Evolutionary conservation across 2,888 invertebrate species (phyloP).

Genomic region (Adelphocoris suturalis): DNA sequence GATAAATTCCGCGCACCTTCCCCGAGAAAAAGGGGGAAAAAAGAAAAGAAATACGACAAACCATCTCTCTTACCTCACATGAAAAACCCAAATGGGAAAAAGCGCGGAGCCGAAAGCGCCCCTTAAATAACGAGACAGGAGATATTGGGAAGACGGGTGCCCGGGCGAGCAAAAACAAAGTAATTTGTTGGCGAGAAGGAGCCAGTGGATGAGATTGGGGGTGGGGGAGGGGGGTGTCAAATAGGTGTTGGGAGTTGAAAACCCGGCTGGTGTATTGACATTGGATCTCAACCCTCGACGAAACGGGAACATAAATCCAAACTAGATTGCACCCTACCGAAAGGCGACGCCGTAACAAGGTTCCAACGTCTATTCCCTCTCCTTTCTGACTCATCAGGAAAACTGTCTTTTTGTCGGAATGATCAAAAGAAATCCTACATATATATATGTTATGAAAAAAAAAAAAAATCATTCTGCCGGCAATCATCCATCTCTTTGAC

Average conservation of each 20-base stretch:
- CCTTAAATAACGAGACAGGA: conserved; percentile 32
- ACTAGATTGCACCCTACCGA: conserved; percentile 57
- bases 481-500: too few relatives aligned
- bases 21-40: background rate
- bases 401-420: background rate
- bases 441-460: too few relatives aligned
- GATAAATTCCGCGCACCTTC: conserved; percentile 23
- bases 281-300: conserved; percentile 61
- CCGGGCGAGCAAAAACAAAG: conserved; percentile 46
- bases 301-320: conserved; percentile 62
- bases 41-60: background rate
- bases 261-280: conserved; percentile 62
- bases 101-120: background rate
- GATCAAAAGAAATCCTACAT: background rate
- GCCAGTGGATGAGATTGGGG: background rate
- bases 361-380: background rate
- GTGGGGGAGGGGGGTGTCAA: conserved; percentile 37
- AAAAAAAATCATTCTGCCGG: too few relatives aligned
- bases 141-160: conserved; percentile 35
- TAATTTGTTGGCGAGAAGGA: conserved; percentile 51
- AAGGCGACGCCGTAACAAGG: conserved; percentile 9
- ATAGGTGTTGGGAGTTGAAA: conserved; percentile 63
- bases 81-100: conserved; percentile 42
- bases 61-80: conserved; percentile 16
- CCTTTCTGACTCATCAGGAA: conserved; percentile 28